phyloP scores from a whole-genome alignment of 2,113 vertebrate species.

The Carlito syrichta region DNA sequence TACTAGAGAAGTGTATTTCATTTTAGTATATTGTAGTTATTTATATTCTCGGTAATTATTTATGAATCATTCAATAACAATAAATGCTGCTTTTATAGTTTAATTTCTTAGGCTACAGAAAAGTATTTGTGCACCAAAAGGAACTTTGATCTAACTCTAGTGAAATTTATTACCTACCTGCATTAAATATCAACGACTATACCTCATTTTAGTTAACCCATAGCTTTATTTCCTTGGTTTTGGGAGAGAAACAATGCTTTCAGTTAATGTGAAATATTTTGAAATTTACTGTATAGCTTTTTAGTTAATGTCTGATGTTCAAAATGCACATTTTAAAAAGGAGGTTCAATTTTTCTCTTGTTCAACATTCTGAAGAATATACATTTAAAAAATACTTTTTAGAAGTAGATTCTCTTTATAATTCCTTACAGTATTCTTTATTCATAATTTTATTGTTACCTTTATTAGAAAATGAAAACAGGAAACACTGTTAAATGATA shows the following conservation, averaged over 20 bases:
- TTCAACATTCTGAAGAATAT: not conserved
- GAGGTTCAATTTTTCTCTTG: not conserved
- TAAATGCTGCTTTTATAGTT: slow-evolving; percentile 1
- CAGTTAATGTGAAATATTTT: slow-evolving; percentile 23
- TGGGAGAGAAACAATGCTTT: not conserved
- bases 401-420: not conserved
- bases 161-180: slow-evolving; percentile 17
- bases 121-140: not conserved
- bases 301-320: slow-evolving; percentile 23
- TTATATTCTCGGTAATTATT: not conserved
- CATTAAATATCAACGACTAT: not conserved
- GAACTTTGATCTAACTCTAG: not conserved
- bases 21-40: not conserved
- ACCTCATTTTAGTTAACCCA: not conserved
- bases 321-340: slow-evolving; percentile 17
- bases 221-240: not conserved
- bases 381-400: not conserved
- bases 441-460: not conserved
- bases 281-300: not conserved
- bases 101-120: slow-evolving; percentile 28
- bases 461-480: slow-evolving; percentile 30
- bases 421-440: not conserved
- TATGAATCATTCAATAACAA: not conserved
- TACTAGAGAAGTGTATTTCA: slow-evolving; percentile 22
- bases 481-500: not conserved